Evolutionary conservation across 2,888 invertebrate species (phyloP).

Genomic region (Lasioglossum leucozonium): DNA sequence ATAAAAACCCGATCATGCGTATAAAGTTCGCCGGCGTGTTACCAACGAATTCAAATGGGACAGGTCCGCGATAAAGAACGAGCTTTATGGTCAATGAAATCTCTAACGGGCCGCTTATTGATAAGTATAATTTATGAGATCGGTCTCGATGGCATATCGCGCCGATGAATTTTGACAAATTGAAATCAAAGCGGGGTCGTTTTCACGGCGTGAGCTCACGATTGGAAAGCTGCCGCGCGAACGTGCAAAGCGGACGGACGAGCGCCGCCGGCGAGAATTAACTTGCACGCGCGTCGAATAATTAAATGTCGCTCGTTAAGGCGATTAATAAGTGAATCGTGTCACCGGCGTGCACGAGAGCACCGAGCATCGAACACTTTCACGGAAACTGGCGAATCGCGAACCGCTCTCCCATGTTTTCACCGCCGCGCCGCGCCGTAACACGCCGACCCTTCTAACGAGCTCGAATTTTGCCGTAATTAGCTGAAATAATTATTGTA

Average conservation of each 20-base stretch:
- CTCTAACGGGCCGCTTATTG: not conserved
- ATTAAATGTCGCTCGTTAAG: constrained; percentile 35
- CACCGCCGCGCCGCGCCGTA: not conserved
- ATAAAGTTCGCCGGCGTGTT: not conserved
- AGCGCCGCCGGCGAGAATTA: constrained; percentile 5
- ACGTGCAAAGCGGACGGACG: not conserved
- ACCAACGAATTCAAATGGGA: not conserved
- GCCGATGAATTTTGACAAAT: not conserved
- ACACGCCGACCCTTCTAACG: constrained; percentile 32
- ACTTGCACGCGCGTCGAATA: not conserved
- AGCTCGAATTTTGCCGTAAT: constrained; percentile 50
- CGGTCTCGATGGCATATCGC: not conserved
- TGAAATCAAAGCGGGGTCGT: not conserved
- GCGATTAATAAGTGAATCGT: constrained; percentile 36
- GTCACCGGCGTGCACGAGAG: not conserved
- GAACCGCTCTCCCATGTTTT: constrained; percentile 9
- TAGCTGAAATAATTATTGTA: constrained; percentile 54
- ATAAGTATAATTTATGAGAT: not conserved
- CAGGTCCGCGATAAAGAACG: not conserved
- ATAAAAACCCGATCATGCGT: not conserved
- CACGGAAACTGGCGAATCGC: constrained; percentile 20
- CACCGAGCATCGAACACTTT: constrained; percentile 29
- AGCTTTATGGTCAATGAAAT: not conserved
- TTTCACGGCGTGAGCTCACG: not conserved
- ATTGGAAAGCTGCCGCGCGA: constrained; percentile 23